Evolutionary conservation across 2,888 invertebrate genomes (phyloP), one percentile per base, ranked within the genome.

Genomic region (Eustalomyia histrio): DNA sequence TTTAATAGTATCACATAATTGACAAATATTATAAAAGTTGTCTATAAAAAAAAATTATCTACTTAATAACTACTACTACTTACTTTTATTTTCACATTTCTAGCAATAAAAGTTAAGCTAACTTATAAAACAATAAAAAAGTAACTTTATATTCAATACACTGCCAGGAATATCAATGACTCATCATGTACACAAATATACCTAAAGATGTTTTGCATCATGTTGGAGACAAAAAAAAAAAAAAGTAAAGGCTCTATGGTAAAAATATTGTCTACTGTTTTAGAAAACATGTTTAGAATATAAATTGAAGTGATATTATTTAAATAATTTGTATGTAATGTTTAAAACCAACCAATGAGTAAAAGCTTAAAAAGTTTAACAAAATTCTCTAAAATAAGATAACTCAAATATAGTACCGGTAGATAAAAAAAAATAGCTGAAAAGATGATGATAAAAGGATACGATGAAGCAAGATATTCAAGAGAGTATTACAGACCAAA

Each of bases 301-400:
- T 61, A 67, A 78, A 78, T 78, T 78, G 24, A 69, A 47, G 65
- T 71, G 69, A 75, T 75, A 75, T 75, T 80, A 55, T 52, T 68
- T 33, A 72, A 76, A 80, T 80, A 76, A 76, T 68, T 72, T 39
- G 21, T 17, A 39, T 21, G 18, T 39, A 67, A 63, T 79, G 57
- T 29, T 24, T 2, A 3, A n/a, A 35, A 50, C 63, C 16, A 50
- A 50, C 29, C n/a, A 2, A 24, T 39, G 18, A 58, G 57, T 60
- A 2, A 60, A 39, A 60, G 60, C 60, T 35, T 57, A n/a, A 2
- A 35, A 47, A n/a, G 43, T 47, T 39, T 39, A 14, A 39, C 10
- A n/a, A 47, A 47, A 47, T 29, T 39, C 39, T 39, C 39, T 39
- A 29, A 29, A 29, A 29, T 29, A 14, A 9, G 4, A 39, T 12